A percentile compares a stretch with the other conserved stretches of the same genome.
Conservation (phyloP, 2,113 vertebrate species). For the Podilymbus podiceps region DNA sequence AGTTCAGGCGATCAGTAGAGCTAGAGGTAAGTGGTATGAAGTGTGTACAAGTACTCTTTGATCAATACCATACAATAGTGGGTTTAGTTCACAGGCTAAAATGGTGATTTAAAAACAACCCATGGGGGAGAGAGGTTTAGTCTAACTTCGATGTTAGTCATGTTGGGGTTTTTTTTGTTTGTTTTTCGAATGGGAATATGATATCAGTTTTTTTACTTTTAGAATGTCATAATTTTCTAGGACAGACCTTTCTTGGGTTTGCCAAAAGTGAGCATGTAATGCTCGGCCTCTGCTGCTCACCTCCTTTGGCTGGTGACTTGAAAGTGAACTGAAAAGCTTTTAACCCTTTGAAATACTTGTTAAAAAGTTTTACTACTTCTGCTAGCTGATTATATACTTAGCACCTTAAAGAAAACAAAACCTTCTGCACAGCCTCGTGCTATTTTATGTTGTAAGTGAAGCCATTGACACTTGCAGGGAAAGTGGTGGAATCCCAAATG, state of each 20-base stretch:
- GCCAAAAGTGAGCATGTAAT: neutral
- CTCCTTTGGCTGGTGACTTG: neutral
- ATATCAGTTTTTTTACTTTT: neutral
- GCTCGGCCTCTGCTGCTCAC: neutral
- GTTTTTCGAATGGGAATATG: neutral
- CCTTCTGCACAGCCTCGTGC: neutral
- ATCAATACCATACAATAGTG: neutral
- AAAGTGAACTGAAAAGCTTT: neutral
- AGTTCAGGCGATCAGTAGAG: constrained; percentile 88
- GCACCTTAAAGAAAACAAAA: neutral
- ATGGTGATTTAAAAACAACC: neutral
- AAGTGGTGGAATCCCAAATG: neutral
- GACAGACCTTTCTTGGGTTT: neutral
- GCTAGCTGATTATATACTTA: neutral
- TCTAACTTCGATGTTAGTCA: neutral
- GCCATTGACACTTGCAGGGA: neutral
- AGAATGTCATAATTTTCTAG: neutral
- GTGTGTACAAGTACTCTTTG: neutral
- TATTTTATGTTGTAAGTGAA: neutral
- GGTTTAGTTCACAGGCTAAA: neutral
- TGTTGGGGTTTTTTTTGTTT: neutral
- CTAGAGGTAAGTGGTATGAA: constrained; percentile 82
- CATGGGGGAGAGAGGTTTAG: neutral
- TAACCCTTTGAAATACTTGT: neutral
- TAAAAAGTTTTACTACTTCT: neutral